phyloP scores from a whole-genome alignment of 2,797 vertebrate genomes.

The Trematomus bernacchii region DNA sequence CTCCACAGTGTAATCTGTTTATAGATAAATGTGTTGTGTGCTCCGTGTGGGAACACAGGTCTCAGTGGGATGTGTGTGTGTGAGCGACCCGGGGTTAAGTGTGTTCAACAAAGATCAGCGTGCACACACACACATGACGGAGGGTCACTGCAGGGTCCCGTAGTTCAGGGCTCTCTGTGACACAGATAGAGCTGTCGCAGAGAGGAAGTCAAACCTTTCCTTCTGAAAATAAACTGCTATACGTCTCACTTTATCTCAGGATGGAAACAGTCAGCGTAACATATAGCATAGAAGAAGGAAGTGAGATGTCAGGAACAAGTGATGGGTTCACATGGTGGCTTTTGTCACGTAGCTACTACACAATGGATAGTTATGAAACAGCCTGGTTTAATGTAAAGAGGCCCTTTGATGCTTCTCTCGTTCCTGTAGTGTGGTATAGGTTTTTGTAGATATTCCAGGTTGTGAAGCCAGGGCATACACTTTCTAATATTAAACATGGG shows the following conservation, averaged over 20 bases:
- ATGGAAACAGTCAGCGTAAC: conserved; percentile 29
- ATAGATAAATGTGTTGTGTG: conserved; percentile 69
- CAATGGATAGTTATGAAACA: background rate
- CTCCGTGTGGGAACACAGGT: conserved; percentile 68
- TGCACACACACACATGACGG: conserved; percentile 19
- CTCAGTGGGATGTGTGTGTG: conserved; percentile 45
- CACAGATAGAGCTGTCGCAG: conserved; percentile 37
- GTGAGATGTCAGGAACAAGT: background rate
- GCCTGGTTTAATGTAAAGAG: no score
- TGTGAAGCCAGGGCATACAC: no score
- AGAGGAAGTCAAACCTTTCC: conserved; percentile 52
- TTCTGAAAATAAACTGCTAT: conserved; percentile 38
- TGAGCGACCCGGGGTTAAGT: conserved; percentile 59
- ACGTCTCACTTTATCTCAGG: conserved; percentile 35
- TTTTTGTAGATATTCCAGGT: no score
- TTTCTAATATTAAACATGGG: no score
- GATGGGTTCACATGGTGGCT: background rate
- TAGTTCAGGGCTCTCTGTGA: conserved; percentile 35
- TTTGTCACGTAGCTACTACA: background rate
- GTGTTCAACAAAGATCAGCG: conserved; percentile 36
- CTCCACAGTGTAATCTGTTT: conserved; percentile 64
- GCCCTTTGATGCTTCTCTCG: no score
- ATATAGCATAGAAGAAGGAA: conserved; percentile 3
- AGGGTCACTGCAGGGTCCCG: conserved; percentile 24
- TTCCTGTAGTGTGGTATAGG: no score